Conservation (phyloP, 2,113 vertebrate genomes). For the Actenoides hombroni region DNA sequence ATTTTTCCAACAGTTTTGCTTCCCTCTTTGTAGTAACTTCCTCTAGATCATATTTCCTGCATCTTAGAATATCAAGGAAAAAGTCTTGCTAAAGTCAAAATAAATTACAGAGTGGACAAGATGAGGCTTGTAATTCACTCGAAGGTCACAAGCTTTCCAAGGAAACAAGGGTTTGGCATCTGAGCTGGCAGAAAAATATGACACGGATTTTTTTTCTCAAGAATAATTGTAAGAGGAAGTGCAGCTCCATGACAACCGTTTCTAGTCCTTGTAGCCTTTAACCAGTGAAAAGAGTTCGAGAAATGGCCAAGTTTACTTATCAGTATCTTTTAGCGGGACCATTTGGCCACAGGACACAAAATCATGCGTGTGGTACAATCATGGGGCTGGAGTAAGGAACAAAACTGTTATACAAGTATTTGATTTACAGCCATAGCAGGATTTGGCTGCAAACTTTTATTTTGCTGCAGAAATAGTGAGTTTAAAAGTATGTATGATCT, state of each 20-base stretch:
- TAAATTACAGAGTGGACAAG: slow-evolving; percentile 45
- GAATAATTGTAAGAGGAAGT: slow-evolving; percentile 29
- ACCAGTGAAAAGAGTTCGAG: not conserved
- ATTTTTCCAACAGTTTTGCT: slow-evolving; percentile 50
- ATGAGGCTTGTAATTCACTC: not conserved
- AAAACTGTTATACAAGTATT: not conserved
- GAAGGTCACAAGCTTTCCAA: slow-evolving; percentile 45
- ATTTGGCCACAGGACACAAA: not conserved
- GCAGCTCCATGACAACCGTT: slow-evolving; percentile 36
- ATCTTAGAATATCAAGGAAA: slow-evolving; percentile 47
- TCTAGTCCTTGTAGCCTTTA: not conserved
- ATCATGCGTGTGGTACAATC: not conserved
- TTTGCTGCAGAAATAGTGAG: not conserved
- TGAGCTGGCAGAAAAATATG: slow-evolving; percentile 9
- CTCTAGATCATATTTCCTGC: slow-evolving; percentile 37
- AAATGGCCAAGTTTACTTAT: not conserved
- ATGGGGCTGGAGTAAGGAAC: not conserved
- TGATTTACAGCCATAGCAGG: not conserved
- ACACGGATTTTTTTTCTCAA: not conserved
- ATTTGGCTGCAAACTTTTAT: not conserved
- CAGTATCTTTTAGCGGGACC: not conserved
- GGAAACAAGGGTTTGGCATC: not conserved
- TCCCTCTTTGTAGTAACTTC: slow-evolving; percentile 41
- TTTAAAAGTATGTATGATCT: not conserved
- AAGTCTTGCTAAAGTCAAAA: slow-evolving; percentile 49